Evolutionary conservation across 2,113 vertebrate genomes (phyloP).

Genomic region (Austrofundulus limnaeus): DNA sequence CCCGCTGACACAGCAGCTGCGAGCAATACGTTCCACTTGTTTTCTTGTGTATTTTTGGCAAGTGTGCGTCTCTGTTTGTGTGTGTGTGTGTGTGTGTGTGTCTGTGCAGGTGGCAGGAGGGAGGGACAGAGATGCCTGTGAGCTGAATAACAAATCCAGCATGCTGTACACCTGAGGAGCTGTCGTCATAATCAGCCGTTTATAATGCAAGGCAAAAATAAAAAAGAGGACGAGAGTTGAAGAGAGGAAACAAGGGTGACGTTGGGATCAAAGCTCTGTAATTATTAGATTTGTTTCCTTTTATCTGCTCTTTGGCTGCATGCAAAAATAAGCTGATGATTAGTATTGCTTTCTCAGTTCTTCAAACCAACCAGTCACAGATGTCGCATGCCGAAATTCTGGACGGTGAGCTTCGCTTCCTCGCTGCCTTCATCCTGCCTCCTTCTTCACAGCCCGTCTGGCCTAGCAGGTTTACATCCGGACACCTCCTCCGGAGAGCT

Average conservation of each 20-base stretch:
- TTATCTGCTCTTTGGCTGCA: conserved; percentile 41
- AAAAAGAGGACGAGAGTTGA: conserved; percentile 62
- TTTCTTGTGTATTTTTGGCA: neutral
- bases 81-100: conserved; percentile 30
- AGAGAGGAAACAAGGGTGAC: conserved; percentile 65
- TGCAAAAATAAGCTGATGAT: conserved; percentile 15
- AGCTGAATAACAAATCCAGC: conserved; percentile 74
- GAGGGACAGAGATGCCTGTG: conserved; percentile 62
- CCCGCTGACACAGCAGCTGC: conserved; percentile 79
- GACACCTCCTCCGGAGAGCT: conserved; percentile 62
- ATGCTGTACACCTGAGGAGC: conserved; percentile 75
- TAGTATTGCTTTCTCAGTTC: conserved; percentile 20
- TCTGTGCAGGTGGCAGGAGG: conserved; percentile 60
- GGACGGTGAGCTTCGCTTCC: conserved; percentile 21
- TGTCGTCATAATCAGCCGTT: conserved; percentile 74
- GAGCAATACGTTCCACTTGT: conserved; percentile 46
- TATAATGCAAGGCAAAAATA: conserved; percentile 72
- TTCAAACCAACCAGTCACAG: conserved; percentile 37
- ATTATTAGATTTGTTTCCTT: conserved; percentile 53
- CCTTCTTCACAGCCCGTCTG: conserved; percentile 57
- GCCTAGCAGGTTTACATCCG: conserved; percentile 63
- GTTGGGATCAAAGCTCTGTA: conserved; percentile 60
- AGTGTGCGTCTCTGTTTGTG: neutral
- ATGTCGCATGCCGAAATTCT: conserved; percentile 41
- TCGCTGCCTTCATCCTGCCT: conserved; percentile 37